Percentiles rank a stretch among this genome's conserved stretches.
These are phyloP conservation scores for Pandemis cinnamomeana DNA, from an alignment of 2,888 invertebrate species.

Conservation along the genomic window DNA sequence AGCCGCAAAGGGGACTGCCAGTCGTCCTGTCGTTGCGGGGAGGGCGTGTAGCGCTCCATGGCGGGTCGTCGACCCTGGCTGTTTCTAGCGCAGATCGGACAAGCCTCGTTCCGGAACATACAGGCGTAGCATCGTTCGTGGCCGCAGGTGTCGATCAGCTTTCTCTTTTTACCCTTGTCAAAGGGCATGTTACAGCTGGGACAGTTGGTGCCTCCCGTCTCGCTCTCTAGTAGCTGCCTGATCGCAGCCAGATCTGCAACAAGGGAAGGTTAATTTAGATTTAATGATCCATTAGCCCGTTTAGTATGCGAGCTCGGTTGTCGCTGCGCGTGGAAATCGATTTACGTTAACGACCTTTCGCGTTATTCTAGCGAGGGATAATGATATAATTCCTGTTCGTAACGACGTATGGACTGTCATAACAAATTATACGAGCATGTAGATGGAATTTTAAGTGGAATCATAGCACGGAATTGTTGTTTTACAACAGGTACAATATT, in stretches of 20 bases:
- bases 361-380: conserved; percentile 60
- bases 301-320: conserved; percentile 52
- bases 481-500: conserved; percentile 40
- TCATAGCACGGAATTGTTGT: conserved; percentile 47
- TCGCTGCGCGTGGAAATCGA: conserved; percentile 63
- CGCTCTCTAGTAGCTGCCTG: conserved; percentile 90
- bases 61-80: conserved; percentile 72
- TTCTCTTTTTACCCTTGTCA: conserved; percentile 98
- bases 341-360: conserved; percentile 69
- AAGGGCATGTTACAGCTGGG: conserved; percentile 97
- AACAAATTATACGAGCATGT: conserved; percentile 60
- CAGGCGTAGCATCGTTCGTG: conserved; percentile 98
- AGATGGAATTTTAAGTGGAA: conserved; percentile 54
- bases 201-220: conserved; percentile 88
- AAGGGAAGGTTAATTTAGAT: conserved; percentile 50
- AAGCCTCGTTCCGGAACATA: conserved; percentile 96
- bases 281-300: conserved; percentile 44
- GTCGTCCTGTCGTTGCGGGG: conserved; percentile 74
- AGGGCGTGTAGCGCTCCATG: conserved; percentile 78
- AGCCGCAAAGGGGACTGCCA: conserved; percentile 84
- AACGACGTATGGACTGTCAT: conserved; percentile 54
- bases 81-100: conserved; percentile 90
- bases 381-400: conserved; percentile 56
- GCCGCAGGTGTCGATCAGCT: conserved; percentile 97
- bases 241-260: conserved; percentile 93